Evolutionary conservation across 2,113 vertebrate genomes (phyloP).

Genomic region (Sinocyclocheilus anophthalmus): DNA sequence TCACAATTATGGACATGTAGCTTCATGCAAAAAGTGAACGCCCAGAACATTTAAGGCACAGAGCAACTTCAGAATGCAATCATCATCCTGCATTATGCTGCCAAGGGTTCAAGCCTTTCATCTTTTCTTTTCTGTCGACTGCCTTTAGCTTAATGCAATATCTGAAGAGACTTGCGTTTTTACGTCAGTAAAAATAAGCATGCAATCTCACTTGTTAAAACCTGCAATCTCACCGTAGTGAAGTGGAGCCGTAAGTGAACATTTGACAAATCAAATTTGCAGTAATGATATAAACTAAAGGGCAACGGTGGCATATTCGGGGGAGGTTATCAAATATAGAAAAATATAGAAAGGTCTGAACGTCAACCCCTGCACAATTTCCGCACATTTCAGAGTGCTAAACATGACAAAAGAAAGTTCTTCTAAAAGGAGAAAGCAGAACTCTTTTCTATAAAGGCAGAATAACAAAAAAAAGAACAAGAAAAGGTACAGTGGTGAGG

Average conservation of each 20-base stretch:
- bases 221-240: background rate
- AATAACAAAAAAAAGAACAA: too few species aligned
- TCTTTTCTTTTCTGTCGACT: background rate
- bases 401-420: too few species aligned
- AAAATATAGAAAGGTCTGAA: background rate
- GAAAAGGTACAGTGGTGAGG: too few species aligned
- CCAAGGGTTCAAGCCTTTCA: background rate
- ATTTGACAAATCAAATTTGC: background rate
- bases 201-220: background rate
- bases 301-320: background rate
- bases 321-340: background rate
- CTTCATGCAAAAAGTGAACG: background rate
- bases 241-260: background rate
- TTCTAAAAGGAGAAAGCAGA: too few species aligned
- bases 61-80: background rate
- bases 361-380: background rate
- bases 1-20: background rate
- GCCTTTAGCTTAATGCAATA: background rate
- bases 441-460: too few species aligned
- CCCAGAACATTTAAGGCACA: background rate
- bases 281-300: background rate
- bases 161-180: constrained; percentile 12
- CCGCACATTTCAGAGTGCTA: too few species aligned
- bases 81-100: background rate
- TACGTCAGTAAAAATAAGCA: background rate